Percentiles rank a stretch among this genome's conserved stretches.
phyloP scores from a whole-genome alignment of 2,797 vertebrate genomes.

The Pipistrellus pygmaeus region DNA sequence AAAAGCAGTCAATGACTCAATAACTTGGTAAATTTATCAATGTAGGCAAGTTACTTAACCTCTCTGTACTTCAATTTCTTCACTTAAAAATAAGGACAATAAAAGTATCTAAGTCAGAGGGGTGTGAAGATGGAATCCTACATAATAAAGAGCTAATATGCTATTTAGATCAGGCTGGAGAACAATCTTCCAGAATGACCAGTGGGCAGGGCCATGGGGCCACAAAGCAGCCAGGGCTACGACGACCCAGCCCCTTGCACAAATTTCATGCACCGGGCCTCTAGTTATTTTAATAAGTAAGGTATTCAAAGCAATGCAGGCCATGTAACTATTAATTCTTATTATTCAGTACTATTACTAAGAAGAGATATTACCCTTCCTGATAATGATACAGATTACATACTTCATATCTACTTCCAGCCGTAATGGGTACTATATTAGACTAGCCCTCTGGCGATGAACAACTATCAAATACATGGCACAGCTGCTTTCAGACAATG shows the following conservation, averaged over 20 bases:
- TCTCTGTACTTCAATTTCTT: neutral
- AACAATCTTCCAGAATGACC: too few relatives aligned
- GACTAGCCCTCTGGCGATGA: neutral
- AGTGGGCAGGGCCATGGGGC: too few relatives aligned
- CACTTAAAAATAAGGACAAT: neutral
- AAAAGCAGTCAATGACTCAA: neutral
- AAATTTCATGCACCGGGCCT: too few relatives aligned
- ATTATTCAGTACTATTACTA: slow-evolving; percentile 11
- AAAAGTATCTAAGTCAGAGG: neutral
- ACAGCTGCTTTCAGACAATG: neutral
- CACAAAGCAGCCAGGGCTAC: fast-evolving
- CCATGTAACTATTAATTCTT: neutral
- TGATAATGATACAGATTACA: neutral
- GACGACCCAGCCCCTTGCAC: too few relatives aligned
- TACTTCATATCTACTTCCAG: neutral
- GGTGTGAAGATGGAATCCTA: neutral
- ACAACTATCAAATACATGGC: neutral
- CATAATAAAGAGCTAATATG: too few relatives aligned
- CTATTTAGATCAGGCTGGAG: too few relatives aligned
- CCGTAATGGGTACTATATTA: neutral
- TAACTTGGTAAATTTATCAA: neutral
- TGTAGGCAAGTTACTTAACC: neutral
- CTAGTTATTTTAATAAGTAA: neutral
- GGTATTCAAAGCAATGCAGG: neutral
- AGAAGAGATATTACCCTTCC: slow-evolving; percentile 15